These are phyloP conservation scores for Lethrus apterus DNA, from an alignment of 1,140 invertebrate species.

Conservation along the genomic window DNA sequence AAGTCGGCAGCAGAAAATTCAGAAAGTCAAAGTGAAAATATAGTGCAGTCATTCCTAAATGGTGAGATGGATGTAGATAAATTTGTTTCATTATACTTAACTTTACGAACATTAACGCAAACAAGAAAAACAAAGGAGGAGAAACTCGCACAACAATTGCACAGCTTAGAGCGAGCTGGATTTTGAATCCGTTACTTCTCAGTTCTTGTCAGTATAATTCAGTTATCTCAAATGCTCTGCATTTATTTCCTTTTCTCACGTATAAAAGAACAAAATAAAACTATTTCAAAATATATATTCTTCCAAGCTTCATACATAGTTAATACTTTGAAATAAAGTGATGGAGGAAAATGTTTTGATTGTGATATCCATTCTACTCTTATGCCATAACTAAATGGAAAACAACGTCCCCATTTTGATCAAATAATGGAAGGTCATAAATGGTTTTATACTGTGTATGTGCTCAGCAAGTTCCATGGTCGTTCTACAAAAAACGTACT, in stretches of 20 bases:
- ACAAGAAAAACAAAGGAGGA: slow-evolving; percentile 69
- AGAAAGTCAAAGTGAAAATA: slow-evolving; percentile 64
- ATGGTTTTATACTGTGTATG: too few species aligned
- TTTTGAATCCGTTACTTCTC: slow-evolving; percentile 38
- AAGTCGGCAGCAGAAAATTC: slow-evolving; percentile 55
- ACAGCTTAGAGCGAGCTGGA: slow-evolving; percentile 56
- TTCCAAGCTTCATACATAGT: too few species aligned
- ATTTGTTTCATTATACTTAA: slow-evolving; percentile 62
- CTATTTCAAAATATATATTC: too few species aligned
- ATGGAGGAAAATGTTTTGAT: too few species aligned
- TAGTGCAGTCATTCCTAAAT: slow-evolving; percentile 67
- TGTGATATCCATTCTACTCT: too few species aligned
- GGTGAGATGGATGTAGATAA: slow-evolving; percentile 66
- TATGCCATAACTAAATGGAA: too few species aligned
- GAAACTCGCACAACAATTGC: slow-evolving; percentile 63
- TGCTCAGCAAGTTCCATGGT: too few species aligned
- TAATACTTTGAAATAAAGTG: slow-evolving; percentile 3
- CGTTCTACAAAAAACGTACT: too few species aligned
- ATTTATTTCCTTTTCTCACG: too few species aligned
- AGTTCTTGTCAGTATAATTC: slow-evolving; percentile 12
- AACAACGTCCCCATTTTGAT: too few species aligned
- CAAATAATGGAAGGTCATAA: too few species aligned
- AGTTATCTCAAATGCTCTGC: slow-evolving; percentile 3
- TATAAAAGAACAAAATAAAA: too few species aligned
- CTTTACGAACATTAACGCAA: slow-evolving; percentile 61